These are phyloP conservation scores for Psammodynastes pulverulentus DNA, from an alignment of 2,113 vertebrate species.

Conservation along the genomic window DNA sequence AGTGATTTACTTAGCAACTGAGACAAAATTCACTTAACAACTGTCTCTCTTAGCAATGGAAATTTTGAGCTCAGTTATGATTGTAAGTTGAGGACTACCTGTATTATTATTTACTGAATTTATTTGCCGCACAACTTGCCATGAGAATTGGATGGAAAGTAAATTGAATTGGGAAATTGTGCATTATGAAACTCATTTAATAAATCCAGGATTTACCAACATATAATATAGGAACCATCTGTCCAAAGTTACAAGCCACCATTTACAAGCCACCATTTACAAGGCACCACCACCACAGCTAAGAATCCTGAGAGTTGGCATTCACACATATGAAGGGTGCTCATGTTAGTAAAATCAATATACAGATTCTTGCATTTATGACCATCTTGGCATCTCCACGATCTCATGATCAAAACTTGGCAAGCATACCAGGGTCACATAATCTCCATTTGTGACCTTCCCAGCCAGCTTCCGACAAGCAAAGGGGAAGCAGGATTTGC, in stretches of 20 bases:
- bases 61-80: no score
- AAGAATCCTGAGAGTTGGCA: neutral
- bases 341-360: neutral
- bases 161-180: no score
- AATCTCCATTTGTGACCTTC: neutral
- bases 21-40: no score
- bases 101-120: no score
- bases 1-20: no score
- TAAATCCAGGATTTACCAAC: no score
- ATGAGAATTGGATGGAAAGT: no score
- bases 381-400: neutral
- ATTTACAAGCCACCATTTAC: no score
- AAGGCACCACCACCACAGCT: neutral
- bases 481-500: neutral
- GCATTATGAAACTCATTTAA: no score
- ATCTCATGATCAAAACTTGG: neutral
- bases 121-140: no score
- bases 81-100: no score
- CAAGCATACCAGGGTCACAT: neutral
- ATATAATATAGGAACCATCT: neutral
- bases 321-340: neutral
- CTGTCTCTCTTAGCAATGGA: no score
- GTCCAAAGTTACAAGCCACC: neutral
- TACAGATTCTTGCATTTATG: neutral
- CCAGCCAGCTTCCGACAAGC: neutral